Base-by-base conservation (phyloP, 1,140 invertebrate genomes). In the Nebria ingens region DNA sequence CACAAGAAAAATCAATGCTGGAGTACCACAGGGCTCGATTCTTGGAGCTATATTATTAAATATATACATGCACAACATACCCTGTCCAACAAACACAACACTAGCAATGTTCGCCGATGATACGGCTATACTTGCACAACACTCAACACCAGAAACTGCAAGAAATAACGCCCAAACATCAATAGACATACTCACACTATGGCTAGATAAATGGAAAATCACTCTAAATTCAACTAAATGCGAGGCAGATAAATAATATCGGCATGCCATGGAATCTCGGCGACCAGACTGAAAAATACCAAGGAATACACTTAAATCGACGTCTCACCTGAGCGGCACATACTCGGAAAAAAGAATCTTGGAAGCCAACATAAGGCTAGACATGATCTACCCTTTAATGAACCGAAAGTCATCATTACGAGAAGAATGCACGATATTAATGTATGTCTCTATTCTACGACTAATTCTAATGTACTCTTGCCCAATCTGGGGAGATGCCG, bases 41-140 rank as follows among this genome's bases (percentile, higher is more conserved):
- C 20, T 66, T 2, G 58, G 57, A 4, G 62, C 64, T 2, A 42
- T 51, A 38, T 49, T 67, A n/a, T n/a, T n/a, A n/a, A n/a, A n/a
- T n/a, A n/a, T 56, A 52, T 58, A 55, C 17, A 19, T 60, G 9
- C 57, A 56, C 15, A 61, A 67, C 51, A 61, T 65, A 4, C 60
- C 62, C 9, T 59, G 29, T 19, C 59, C 56, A 15, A 15, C 49
- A 21, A 54, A 56, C n/a, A 57, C 60, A 15, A 38, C 53, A 4
- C 21, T 63, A 12, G 62, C 65, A n/a, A 29, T 62, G 19, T 71
- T 57, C 55, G 69, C 68, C 2, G 67, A 70, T 54, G 66, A 69
- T 45, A 67, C 66, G 2, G 61, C 65, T 19, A 58, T 64, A 19
- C 34, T 19, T n/a, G 13, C 49, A 9, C 21, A 56, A 52, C 29